Evolutionary conservation across 1,140 invertebrate genomes (phyloP), one percentile per base, ranked within the genome.

Genomic region (Heliothis subflexa): DNA sequence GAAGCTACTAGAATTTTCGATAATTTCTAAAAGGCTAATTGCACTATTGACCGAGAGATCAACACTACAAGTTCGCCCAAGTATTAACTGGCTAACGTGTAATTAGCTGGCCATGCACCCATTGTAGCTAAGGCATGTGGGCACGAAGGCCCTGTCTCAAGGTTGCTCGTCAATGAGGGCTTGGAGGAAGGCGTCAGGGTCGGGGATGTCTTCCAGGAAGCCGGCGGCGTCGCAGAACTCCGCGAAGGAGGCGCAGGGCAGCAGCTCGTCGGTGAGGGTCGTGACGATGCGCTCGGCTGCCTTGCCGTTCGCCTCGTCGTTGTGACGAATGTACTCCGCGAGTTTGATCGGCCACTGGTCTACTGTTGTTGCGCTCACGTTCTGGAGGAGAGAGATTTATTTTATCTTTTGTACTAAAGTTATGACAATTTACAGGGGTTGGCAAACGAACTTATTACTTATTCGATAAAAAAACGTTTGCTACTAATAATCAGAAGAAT

Each of bases 311-410:
- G 96, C 95, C 92, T 98, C 98, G 95, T 99, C 99, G 95, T 99
- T 99, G 87, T 98, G 97, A 5, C 99, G 96, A 85, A 99, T 98
- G 89, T 98, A 99, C 88, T 99, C 98, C 33, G 98, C 99, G 76
- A 99, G 95, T 79, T 97, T 96, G 5, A 96, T 96, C 5, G 98
- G 96, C 99, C 99, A 99, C 81, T 98, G 97, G 73, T 97, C 97
- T 78, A 97, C 97, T 16, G 96, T 96, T 12, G 96, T 95, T n/a
- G 97, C 96, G 70, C 91, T 95, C 0, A 98, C 97, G 88, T 96
- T 97, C 96, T 98, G 95, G 52, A 61, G 54, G 52, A 40, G 40
- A 25, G 55, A 3, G 49, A 10, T 21, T 28, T 7, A 7, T 40
- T 40, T 0, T 2, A 25, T 25, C 21, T 25, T 25, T 25, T n/a